phyloP scores from a whole-genome alignment of 1,140 invertebrate genomes.

The Camponotus vicinus region DNA sequence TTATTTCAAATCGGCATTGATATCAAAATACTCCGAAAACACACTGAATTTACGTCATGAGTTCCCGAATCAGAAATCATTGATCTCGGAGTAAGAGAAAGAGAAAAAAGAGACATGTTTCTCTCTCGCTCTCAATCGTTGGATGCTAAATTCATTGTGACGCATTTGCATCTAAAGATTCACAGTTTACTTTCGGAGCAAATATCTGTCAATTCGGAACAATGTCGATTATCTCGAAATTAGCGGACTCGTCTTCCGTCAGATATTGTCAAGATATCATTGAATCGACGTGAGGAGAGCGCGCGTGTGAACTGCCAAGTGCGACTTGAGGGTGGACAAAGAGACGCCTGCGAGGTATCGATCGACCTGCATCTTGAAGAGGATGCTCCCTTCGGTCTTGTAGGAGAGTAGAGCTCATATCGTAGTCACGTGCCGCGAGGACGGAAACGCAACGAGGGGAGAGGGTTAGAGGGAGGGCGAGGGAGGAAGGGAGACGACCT shows the following conservation, averaged over 20 bases:
- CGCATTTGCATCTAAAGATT: background rate
- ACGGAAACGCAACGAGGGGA: slow-evolving; percentile 16
- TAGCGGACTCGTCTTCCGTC: background rate
- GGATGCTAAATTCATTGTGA: background rate
- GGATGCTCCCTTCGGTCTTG: slow-evolving; percentile 52
- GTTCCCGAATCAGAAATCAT: slow-evolving; percentile 1
- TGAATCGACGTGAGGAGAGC: slow-evolving; percentile 1
- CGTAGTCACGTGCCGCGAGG: slow-evolving; percentile 63
- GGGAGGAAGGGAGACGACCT: slow-evolving; percentile 34
- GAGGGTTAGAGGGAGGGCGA: background rate
- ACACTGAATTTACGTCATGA: slow-evolving; percentile 4
- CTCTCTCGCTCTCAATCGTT: slow-evolving; percentile 17
- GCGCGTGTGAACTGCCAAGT: background rate
- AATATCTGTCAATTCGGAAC: background rate
- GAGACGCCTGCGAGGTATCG: slow-evolving; percentile 37
- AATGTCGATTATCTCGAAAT: background rate
- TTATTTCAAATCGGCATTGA: background rate
- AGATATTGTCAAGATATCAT: background rate
- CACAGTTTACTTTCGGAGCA: background rate
- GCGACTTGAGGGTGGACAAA: background rate
- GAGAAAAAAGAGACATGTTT: background rate
- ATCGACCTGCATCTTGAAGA: slow-evolving; percentile 68
- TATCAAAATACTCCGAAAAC: background rate
- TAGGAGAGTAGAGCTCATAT: slow-evolving; percentile 43
- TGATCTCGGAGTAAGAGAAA: background rate